phyloP scores from a whole-genome alignment of 2,797 vertebrate species.

The Spinus pinus region DNA sequence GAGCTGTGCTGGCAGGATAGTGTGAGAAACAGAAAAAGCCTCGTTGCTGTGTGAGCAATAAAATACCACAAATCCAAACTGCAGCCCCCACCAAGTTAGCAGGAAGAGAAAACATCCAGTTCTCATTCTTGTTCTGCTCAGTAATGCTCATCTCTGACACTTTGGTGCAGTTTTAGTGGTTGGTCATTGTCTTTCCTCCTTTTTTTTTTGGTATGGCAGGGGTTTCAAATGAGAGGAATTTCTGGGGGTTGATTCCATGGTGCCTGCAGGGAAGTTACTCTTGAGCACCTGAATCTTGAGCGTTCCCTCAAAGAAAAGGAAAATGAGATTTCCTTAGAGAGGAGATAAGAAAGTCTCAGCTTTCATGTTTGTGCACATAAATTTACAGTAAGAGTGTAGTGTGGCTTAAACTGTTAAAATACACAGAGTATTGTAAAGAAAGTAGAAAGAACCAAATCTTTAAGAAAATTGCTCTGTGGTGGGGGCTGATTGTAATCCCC shows the following conservation, averaged over 20 bases:
- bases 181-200: neutral
- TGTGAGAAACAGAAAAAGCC: neutral
- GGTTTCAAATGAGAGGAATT: neutral
- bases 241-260: neutral
- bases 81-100: no score
- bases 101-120: neutral
- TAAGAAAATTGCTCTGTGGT: neutral
- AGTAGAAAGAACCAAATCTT: neutral
- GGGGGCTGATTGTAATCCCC: accelerated
- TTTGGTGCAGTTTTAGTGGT: neutral
- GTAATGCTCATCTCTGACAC: accelerated
- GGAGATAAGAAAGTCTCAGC: neutral
- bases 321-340: neutral
- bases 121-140: neutral
- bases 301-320: neutral
- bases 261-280: neutral
- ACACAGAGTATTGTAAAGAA: neutral
- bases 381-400: neutral
- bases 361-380: accelerated
- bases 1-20: accelerated
- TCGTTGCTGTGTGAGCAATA: neutral
- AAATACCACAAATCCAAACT: neutral
- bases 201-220: neutral
- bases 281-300: neutral
- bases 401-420: neutral